Percentiles rank a stretch among this genome's conserved stretches.
These are phyloP conservation scores for Periparus ater DNA, from an alignment of 2,797 vertebrate species.

Conservation along the genomic window DNA sequence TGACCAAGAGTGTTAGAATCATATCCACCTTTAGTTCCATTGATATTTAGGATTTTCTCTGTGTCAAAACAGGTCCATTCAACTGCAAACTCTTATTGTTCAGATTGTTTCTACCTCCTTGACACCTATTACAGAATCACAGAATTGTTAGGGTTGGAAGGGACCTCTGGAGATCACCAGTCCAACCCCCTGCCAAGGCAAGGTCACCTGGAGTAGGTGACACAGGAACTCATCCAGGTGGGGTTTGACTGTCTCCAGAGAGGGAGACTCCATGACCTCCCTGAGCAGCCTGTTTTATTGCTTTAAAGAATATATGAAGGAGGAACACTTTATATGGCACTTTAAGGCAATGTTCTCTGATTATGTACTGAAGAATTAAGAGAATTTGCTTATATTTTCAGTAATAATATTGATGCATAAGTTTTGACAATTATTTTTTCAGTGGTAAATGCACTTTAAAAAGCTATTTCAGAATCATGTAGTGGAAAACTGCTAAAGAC, in stretches of 20 bases:
- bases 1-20: background rate
- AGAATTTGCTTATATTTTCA: background rate
- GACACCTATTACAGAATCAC: background rate
- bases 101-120: background rate
- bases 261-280: background rate
- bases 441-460: background rate
- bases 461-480: background rate
- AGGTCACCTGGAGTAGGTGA: background rate
- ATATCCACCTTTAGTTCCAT: background rate
- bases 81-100: background rate
- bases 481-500: background rate
- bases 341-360: background rate
- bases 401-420: background rate
- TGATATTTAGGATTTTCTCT: background rate
- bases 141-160: accelerated
- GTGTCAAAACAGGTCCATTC: background rate
- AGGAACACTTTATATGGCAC: background rate
- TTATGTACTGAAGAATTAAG: background rate
- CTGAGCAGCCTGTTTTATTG: background rate
- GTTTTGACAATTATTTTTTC: background rate
- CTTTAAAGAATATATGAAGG: background rate
- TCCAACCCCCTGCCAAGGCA: background rate
- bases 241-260: background rate
- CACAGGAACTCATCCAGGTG: accelerated
- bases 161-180: background rate